These are phyloP conservation scores for Cheilosia grossa DNA, from an alignment of 2,888 invertebrate genomes.

Conservation along the genomic window DNA sequence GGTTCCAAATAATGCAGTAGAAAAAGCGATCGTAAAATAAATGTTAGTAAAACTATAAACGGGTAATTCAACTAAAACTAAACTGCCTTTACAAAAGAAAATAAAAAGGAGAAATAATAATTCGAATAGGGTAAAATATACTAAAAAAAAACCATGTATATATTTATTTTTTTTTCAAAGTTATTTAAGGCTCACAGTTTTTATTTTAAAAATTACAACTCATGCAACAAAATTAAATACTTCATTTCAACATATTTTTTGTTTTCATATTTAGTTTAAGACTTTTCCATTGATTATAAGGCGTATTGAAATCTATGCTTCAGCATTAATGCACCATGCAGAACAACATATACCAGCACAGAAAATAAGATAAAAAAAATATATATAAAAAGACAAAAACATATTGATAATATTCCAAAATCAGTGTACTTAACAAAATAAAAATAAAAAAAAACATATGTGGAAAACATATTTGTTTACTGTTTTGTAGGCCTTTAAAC, in stretches of 20 bases:
- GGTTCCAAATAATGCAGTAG: conserved; percentile 56
- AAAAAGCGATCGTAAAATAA: conserved; percentile 49
- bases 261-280: conserved; percentile 23
- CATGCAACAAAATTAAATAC: conserved; percentile 49
- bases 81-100: conserved; percentile 12
- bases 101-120: conserved; percentile 11
- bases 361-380: conserved; percentile 14
- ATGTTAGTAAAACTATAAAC: conserved; percentile 16
- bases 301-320: conserved; percentile 52
- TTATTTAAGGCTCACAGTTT: conserved; percentile 16
- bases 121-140: conserved; percentile 3
- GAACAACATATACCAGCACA: conserved; percentile 65
- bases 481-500: conserved; percentile 56
- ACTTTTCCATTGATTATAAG: conserved; percentile 42
- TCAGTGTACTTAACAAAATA: conserved; percentile 30
- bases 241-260: conserved; percentile 1
- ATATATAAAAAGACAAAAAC: conserved; percentile 17
- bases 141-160: neutral
- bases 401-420: neutral
- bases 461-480: conserved; percentile 49
- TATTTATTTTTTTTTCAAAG: neutral
- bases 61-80: conserved; percentile 25
- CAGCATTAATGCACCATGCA: conserved; percentile 71
- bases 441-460: conserved; percentile 19
- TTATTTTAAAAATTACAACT: conserved; percentile 34